Evolutionary conservation across 2,888 invertebrate species (phyloP), one percentile per base, ranked within the genome.

Genomic region (Synergus laeviventris): DNA sequence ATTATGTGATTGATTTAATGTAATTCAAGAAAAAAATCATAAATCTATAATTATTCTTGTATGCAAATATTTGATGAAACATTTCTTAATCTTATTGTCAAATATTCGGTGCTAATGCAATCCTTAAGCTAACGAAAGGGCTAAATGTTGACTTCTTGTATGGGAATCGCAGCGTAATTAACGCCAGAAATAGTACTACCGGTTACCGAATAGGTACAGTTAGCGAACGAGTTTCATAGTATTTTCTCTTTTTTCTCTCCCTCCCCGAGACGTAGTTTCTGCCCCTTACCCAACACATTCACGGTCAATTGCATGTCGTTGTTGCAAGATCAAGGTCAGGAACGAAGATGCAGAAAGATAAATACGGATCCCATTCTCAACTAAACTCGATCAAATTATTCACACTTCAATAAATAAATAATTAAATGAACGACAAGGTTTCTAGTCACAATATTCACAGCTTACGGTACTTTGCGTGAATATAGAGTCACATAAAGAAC

Each of bases 131-230:
- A n/a, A 49, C 2, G n/a, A n/a, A 49, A 49, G 49, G 49, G n/a
- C 49, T n/a, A 49, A 49, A n/a, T 1, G n/a, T n/a, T n/a, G 49
- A 49, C n/a, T 8, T 49, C n/a, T n/a, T 49, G 49, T 49, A 49
- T n/a, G n/a, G 49, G 8, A n/a, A 39, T 9, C n/a, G n/a, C 49
- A n/a, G 8, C 2, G 8, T n/a, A 49, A 49, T 49, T n/a, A 49
- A 49, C 49, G 49, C 49, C 49, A 49, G 49, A 49, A 49, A 49
- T 49, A 49, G 49, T 49, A 49, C n/a, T 49, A 49, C 49, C 49
- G n/a, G n/a, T 49, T 49, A 49, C n/a, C 49, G n/a, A 49, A 49
- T 49, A 31, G 31, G 31, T 31, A 49, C 49, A 49, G n/a, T 49
- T 49, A 49, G 49, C 49, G 9, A 49, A n/a, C 49, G 49, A 49